A percentile compares a stretch with the other conserved stretches of the same genome.
phyloP scores from a whole-genome alignment of 2,113 vertebrate species.

The Corvus moneduloides region DNA sequence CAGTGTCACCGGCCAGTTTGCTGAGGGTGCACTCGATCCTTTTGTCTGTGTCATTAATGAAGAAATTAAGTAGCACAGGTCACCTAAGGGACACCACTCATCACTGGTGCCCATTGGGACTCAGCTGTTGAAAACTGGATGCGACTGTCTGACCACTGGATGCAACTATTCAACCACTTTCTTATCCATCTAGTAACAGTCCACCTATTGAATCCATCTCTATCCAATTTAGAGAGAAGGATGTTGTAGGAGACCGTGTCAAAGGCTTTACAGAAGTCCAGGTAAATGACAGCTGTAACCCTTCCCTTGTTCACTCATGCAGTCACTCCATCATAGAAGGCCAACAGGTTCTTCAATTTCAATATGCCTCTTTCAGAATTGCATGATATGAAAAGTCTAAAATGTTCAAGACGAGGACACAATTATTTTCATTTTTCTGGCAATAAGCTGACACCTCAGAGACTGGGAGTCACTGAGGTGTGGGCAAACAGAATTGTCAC shows the following conservation, averaged over 20 bases:
- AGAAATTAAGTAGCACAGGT: too few relatives aligned
- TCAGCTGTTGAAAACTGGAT: not conserved
- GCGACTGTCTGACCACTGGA: not conserved
- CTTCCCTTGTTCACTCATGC: not conserved
- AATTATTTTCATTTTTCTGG: not conserved
- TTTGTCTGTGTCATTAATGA: not conserved
- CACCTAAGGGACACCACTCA: not conserved
- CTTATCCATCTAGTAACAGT: not conserved
- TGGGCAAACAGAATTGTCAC: not conserved
- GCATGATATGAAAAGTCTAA: not conserved
- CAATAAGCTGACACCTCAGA: not conserved
- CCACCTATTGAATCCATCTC: not conserved
- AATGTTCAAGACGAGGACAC: not conserved
- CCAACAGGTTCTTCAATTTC: not conserved
- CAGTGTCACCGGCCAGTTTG: not conserved
- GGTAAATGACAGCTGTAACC: not conserved
- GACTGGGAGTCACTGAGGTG: not conserved
- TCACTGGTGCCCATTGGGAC: not conserved
- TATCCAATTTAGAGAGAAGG: not conserved
- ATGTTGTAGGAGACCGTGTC: fast-evolving
- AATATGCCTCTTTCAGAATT: not conserved
- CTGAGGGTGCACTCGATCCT: not conserved
- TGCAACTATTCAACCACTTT: not conserved
- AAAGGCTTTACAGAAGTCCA: not conserved
- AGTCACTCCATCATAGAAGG: not conserved